Evolutionary conservation across 1,140 invertebrate species (phyloP).

Genomic region (Meloidogyne hapla): DNA sequence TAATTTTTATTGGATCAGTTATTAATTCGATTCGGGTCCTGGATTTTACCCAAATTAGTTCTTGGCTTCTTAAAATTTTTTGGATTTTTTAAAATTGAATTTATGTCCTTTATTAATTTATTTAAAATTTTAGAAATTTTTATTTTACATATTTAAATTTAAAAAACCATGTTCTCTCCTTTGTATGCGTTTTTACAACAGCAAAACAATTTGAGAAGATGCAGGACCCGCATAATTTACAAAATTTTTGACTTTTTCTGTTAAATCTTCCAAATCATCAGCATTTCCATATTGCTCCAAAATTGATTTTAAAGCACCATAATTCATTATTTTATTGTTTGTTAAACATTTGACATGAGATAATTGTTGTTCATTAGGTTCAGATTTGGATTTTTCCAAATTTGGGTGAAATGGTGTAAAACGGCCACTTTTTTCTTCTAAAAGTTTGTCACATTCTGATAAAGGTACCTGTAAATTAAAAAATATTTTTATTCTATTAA

Average conservation of each 20-base stretch:
- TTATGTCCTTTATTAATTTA: no score
- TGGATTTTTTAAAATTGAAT: no score
- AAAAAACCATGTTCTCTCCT: not conserved
- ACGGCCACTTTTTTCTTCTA: conserved; percentile 40
- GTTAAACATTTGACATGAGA: conserved; percentile 9
- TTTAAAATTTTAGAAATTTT: no score
- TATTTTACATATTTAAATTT: not conserved
- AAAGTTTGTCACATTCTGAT: conserved; percentile 38
- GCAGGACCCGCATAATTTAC: not conserved
- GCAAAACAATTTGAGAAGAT: conserved; percentile 4
- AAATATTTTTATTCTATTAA: not conserved
- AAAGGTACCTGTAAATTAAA: conserved; percentile 45
- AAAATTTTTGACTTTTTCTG: conserved; percentile 12
- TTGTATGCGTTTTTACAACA: not conserved
- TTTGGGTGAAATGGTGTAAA: conserved; percentile 46
- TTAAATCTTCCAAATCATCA: not conserved
- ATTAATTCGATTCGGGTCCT: no score
- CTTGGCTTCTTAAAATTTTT: no score
- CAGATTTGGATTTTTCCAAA: not conserved
- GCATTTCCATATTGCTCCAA: not conserved
- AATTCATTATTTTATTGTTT: not conserved
- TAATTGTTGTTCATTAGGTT: conserved; percentile 11
- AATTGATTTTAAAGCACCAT: not conserved
- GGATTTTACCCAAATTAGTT: no score
- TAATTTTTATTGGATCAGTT: no score